Evolutionary conservation across 2,113 vertebrate species (phyloP), one percentile per base, ranked within the genome.

Genomic region (Melanocharis versteri): DNA sequence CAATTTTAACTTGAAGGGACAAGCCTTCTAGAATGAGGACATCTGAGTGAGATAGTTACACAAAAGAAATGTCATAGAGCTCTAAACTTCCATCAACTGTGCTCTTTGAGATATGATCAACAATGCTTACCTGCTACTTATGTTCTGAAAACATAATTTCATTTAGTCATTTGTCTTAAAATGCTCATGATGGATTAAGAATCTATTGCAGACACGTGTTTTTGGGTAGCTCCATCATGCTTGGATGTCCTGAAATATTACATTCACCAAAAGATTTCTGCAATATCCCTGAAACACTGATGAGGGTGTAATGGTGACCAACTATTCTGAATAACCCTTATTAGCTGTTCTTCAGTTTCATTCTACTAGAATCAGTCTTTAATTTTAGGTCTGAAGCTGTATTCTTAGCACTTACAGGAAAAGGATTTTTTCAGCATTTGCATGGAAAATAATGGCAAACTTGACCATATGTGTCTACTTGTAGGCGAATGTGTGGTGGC

Each of bases 61-160:
- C 77, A 93, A 96, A 98, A 66, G 76, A 96, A 85, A 96, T 82
- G 21, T 91, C 76, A 84, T 11, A 85, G 66, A 98, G 57, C 47
- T 98, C 87, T 83, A 96, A 88, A 58, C 81, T 90, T 69, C 95
- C 79, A 70, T 94, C 61, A 81, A 7, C 96, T 28, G 13, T 60
- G 23, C 87, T 79, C 84, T 93, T 60, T 83, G 50, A 73, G 56
- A 83, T 50, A 9, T 33, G 31, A 82, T 39, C 2, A 6, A 83
- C 31, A 58, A 54, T 33, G 11, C 3, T 83, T 79, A n/a, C 8
- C 3, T 44, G 45, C 3, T 83, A 58, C 13, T 50, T 75, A 51
- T 24, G 14, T 82, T 83, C 62, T 70, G 61, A 66, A 88, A 87
- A 57, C 10, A n/a, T 26, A 71, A 60, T 82, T 57, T 28, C 7